Base-by-base conservation (phyloP, 2,888 invertebrate species). In the Amphimallon solstitiale region DNA sequence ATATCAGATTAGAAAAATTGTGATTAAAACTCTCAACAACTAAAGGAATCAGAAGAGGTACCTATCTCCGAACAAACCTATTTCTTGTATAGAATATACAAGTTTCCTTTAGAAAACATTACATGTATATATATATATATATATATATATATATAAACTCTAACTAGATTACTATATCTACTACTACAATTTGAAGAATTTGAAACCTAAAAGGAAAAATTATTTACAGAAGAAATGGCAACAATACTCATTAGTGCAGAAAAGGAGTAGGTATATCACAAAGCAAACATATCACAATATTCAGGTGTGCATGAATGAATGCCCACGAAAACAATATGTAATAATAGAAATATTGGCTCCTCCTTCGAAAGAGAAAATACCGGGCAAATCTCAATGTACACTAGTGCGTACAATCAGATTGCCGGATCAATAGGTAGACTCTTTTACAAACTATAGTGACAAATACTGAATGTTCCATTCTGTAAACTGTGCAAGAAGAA, bases 391-490 rank as follows among this genome's bases (percentile, higher is more conserved):
- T 48, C 37, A 62, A 52, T 54, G 60, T 67, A 73, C 73, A 72
- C 71, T 71, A 64, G 71, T 67, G 69, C 69, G 69, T 70, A 74
- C 72, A 74, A 75, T 74, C 72, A 71, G 43, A 67, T 65, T 71
- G 67, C 69, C 68, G 63, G 38, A 43, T 73, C 73, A 73, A 75
- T 74, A 73, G 72, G 38, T 40, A 29, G 70, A 63, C 70, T 69
- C 72, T 74, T 72, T 73, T 73, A 69, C 71, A 70, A 68, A 68
- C 70, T 54, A 48, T 40, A 74, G 76, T 75, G 76, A 77, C 77
- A 78, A 77, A 77, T 75, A 66, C 71, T 76, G 74, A 76, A 75
- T 76, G 74, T 72, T 72, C 72, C 73, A 75, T 78, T 76, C 75
- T 75, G 66, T 67, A 69, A 68, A 66, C 68, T 66, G 68, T 63